Conservation (phyloP, 1,140 invertebrate genomes). For the Galleria mellonella region DNA sequence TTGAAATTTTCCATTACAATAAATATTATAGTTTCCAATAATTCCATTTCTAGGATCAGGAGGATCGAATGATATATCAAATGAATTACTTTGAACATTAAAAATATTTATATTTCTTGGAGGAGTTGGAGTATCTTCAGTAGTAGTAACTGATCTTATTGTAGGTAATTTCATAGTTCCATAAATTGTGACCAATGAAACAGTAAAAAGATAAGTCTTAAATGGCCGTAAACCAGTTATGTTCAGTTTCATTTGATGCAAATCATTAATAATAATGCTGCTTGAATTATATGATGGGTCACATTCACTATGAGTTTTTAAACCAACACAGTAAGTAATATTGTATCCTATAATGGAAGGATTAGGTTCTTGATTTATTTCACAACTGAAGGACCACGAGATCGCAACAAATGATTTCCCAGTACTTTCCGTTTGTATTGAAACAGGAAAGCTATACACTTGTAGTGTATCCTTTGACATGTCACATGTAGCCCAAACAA, state of each 20-base stretch:
- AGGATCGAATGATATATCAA: constrained; percentile 81
- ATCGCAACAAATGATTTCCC: constrained; percentile 77
- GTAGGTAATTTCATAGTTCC: constrained; percentile 83
- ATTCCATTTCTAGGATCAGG: constrained; percentile 84
- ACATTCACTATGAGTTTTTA: constrained; percentile 63
- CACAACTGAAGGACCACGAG: constrained; percentile 82
- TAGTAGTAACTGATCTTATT: constrained; percentile 80
- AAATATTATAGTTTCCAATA: constrained; percentile 82
- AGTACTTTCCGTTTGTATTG: constrained; percentile 72
- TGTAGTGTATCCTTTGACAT: constrained; percentile 80
- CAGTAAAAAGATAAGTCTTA: constrained; percentile 84
- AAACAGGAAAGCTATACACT: constrained; percentile 80
- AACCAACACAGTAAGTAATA: constrained; percentile 81
- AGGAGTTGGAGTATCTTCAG: constrained; percentile 81
- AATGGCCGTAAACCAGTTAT: constrained; percentile 81
- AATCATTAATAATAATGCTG: constrained; percentile 37
- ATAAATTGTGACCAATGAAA: constrained; percentile 81
- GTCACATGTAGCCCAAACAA: constrained; percentile 86
- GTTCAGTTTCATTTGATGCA: constrained; percentile 54
- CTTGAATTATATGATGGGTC: constrained; percentile 53
- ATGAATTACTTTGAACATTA: constrained; percentile 79
- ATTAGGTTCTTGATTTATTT: constrained; percentile 53
- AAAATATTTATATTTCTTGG: constrained; percentile 74
- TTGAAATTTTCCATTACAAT: constrained; percentile 51
- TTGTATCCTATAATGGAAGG: constrained; percentile 23